Conservation (phyloP, 1,140 invertebrate species). For the Euwallacea fornicatus region DNA sequence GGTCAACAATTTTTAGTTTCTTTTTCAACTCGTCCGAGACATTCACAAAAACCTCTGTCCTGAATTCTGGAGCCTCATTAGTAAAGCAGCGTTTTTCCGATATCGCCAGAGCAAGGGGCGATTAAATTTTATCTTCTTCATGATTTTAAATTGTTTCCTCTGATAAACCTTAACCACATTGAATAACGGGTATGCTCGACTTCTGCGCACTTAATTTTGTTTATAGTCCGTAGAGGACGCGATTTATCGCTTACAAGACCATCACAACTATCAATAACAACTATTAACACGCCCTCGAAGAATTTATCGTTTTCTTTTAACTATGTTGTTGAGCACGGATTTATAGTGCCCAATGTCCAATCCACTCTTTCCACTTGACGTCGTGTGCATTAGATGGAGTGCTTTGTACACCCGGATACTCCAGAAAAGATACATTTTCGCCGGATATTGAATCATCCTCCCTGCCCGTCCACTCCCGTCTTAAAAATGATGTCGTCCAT, state of each 20-base stretch:
- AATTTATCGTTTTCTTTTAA: slow-evolving; percentile 8
- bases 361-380: slow-evolving; percentile 2
- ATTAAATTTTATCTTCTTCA: too few species aligned
- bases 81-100: too few species aligned
- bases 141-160: too few species aligned
- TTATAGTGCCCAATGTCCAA: slow-evolving; percentile 1
- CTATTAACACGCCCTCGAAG: slow-evolving; percentile 9
- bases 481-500: not conserved
- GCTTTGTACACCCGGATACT: slow-evolving; percentile 4
- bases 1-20: too few species aligned
- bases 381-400: slow-evolving; percentile 1
- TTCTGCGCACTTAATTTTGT: not conserved
- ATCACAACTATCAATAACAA: slow-evolving; percentile 15
- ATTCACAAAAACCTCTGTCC: too few species aligned
- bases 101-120: too few species aligned
- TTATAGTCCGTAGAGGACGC: not conserved
- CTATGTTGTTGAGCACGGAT: not conserved
- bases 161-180: too few species aligned
- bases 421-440: slow-evolving; percentile 4
- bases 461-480: not conserved
- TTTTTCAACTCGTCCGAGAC: too few species aligned
- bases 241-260: not conserved
- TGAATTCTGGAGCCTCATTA: too few species aligned
- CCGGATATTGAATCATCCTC: slow-evolving; percentile 4
- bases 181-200: not conserved